These are phyloP conservation scores for Globodera ellingtonae DNA, from an alignment of 1,140 invertebrate species.

Conservation along the genomic window DNA sequence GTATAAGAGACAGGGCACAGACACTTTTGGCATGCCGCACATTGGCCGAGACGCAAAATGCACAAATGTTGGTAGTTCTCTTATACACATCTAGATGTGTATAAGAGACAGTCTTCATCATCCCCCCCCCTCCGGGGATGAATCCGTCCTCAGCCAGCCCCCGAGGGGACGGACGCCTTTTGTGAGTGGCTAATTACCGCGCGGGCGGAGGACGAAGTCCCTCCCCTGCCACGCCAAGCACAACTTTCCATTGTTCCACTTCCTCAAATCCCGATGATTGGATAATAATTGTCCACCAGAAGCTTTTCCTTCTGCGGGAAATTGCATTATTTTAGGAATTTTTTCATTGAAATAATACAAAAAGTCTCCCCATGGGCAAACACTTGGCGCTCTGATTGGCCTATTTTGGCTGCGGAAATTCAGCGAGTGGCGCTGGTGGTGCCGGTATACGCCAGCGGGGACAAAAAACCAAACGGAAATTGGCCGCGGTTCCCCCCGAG, in stretches of 20 bases:
- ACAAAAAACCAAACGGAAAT: neutral
- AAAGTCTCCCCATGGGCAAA: neutral
- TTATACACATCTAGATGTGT: no score
- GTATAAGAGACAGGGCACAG: no score
- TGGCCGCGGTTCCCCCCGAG: neutral
- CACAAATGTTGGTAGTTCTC: no score
- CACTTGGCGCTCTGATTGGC: neutral
- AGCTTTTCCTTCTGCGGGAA: neutral
- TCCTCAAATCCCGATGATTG: neutral
- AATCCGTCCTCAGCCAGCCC: neutral
- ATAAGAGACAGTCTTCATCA: no score
- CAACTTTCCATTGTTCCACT: neutral
- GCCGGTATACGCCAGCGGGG: no score
- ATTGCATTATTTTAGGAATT: neutral
- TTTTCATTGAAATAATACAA: neutral
- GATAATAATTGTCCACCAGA: neutral
- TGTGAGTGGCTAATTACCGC: conserved; percentile 3
- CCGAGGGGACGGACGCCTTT: neutral
- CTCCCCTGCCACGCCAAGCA: neutral
- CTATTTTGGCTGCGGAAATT: neutral
- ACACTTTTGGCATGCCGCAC: no score
- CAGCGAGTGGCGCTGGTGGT: no score
- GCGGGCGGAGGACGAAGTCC: neutral
- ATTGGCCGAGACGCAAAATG: no score
- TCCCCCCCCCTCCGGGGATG: neutral